Percentiles rank a stretch among this genome's conserved stretches.
These are phyloP conservation scores for Platyrinchus mystaceus DNA, from an alignment of 2,797 vertebrate species.

Conservation along the genomic window DNA sequence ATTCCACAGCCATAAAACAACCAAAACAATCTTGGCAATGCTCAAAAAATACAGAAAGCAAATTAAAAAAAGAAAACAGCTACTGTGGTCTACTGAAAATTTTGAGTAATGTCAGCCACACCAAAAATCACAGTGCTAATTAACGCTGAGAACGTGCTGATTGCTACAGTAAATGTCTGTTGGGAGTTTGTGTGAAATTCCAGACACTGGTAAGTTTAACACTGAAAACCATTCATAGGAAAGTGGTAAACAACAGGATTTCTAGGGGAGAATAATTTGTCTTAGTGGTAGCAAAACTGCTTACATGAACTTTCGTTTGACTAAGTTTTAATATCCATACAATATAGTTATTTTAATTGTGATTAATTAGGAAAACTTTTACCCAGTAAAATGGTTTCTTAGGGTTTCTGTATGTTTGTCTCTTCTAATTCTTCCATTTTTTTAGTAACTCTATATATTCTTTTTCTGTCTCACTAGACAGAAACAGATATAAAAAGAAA, in stretches of 20 bases:
- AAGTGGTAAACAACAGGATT: neutral
- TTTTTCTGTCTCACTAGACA: neutral
- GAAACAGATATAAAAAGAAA: neutral
- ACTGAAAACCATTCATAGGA: neutral
- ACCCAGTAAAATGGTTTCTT: neutral
- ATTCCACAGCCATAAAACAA: neutral
- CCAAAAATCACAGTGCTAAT: neutral
- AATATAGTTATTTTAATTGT: neutral
- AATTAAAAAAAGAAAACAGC: neutral
- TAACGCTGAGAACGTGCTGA: neutral
- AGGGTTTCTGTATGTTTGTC: neutral
- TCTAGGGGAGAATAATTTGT: neutral
- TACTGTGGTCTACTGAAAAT: neutral
- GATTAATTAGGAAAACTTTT: neutral
- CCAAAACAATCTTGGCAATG: neutral
- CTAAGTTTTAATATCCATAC: neutral
- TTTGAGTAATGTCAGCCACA: neutral
- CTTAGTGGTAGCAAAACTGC: neutral
- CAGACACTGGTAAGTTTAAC: neutral
- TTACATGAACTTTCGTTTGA: neutral
- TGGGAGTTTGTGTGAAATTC: neutral
- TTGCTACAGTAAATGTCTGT: neutral
- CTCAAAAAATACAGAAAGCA: neutral
- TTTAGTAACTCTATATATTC: neutral
- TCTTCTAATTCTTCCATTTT: neutral